Percentiles rank a stretch among this genome's conserved stretches.
phyloP scores from a whole-genome alignment of 92 coral and sea anemone genomes.

The Porites evermanni region DNA sequence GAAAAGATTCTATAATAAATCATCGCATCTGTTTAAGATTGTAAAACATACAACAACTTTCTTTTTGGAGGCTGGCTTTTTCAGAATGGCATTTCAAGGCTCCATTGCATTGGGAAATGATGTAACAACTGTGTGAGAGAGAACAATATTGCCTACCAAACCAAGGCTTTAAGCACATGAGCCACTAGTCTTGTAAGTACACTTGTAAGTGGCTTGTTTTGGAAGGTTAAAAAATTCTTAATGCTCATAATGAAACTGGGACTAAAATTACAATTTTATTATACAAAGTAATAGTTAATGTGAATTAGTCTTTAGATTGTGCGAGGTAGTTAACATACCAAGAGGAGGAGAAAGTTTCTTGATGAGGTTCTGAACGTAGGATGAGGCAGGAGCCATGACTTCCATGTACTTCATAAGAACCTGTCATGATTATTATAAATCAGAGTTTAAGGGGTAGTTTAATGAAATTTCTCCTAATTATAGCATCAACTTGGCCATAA shows the following conservation, averaged over 20 bases:
- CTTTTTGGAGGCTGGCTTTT: too few species aligned
- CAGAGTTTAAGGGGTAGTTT: background rate
- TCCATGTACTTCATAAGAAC: slow-evolving; percentile 99
- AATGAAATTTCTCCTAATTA: too few species aligned
- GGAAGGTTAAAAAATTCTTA: background rate
- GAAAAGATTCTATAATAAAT: background rate
- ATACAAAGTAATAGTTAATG: background rate
- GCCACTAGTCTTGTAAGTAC: too few species aligned
- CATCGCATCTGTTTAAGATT: background rate
- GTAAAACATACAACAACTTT: background rate
- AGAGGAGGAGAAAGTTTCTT: slow-evolving; percentile 97
- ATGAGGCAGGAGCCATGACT: slow-evolving; percentile 88
- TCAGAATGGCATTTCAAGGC: too few species aligned
- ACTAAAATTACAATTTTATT: too few species aligned
- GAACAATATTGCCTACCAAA: too few species aligned
- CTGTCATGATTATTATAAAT: slow-evolving; percentile 14
- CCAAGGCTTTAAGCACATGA: too few species aligned
- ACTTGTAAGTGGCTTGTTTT: too few species aligned
- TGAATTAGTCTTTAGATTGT: background rate
- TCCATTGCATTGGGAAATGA: too few species aligned
- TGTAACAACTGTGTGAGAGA: too few species aligned
- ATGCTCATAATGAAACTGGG: too few species aligned
- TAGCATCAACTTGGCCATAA: too few species aligned
- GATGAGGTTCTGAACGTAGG: slow-evolving; percentile 83
- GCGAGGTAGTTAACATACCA: slow-evolving; percentile 49